Evolutionary conservation across 2,113 vertebrate species (phyloP).

Genomic region (Zosterops japonicus): DNA sequence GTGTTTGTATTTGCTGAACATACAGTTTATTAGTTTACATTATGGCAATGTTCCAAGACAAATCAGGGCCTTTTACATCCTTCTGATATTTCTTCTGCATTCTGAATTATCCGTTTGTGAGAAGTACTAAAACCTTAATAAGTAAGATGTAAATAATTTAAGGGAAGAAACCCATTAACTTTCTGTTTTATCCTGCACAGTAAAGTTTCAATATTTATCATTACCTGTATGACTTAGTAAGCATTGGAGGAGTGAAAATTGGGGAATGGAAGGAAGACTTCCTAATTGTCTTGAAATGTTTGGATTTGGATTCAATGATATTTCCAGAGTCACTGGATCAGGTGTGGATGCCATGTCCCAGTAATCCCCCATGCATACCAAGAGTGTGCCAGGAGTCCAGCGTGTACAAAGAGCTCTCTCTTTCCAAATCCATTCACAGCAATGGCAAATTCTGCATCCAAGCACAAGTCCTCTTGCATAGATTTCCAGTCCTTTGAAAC

Average conservation of each 20-base stretch:
- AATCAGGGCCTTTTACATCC: not conserved
- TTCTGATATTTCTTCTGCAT: not conserved
- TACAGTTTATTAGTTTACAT: not conserved
- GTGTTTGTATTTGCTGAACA: not conserved
- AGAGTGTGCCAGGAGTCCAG: not conserved
- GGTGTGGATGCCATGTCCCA: not conserved
- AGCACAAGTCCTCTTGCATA: not conserved
- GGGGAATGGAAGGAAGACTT: not conserved
- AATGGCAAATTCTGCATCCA: not conserved
- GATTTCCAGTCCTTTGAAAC: not conserved
- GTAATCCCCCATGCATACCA: not conserved
- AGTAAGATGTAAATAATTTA: not conserved
- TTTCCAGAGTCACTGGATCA: not conserved
- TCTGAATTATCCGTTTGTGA: not conserved
- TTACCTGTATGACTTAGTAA: not conserved
- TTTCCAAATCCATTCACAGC: not conserved
- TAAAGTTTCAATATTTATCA: not conserved
- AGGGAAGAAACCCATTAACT: not conserved
- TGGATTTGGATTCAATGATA: not conserved
- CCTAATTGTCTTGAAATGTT: not conserved
- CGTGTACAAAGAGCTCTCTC: not conserved
- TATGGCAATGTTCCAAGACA: not conserved
- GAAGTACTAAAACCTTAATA: not conserved
- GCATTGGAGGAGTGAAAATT: not conserved
- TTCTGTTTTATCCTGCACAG: not conserved